phyloP scores from a whole-genome alignment of 2,888 invertebrate genomes.

The Nycteola revayana region DNA sequence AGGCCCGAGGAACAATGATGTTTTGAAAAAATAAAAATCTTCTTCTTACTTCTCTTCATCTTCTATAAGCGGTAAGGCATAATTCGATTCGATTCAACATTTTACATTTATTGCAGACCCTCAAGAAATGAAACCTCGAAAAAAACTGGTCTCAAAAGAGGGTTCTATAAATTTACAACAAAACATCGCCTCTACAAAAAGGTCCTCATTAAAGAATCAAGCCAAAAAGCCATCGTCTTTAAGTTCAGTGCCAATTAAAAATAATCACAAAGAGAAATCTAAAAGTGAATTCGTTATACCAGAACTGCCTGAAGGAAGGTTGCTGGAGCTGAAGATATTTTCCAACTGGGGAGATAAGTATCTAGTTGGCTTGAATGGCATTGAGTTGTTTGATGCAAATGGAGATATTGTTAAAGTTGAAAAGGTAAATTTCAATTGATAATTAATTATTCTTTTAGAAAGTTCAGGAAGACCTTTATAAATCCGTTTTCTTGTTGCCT shows the following conservation, averaged over 20 bases:
- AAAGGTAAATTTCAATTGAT: slow-evolving; percentile 72
- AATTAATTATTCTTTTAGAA: too few relatives aligned
- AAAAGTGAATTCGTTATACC: slow-evolving; percentile 86
- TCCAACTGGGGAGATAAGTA: slow-evolving; percentile 91
- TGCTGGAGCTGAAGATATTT: slow-evolving; percentile 85
- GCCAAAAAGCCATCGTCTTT: slow-evolving; percentile 47
- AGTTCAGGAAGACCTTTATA: too few relatives aligned
- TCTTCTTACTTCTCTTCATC: too few relatives aligned
- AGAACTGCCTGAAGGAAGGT: slow-evolving; percentile 86
- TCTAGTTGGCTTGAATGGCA: slow-evolving; percentile 89
- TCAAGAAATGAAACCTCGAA: slow-evolving; percentile 39
- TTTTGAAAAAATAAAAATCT: too few relatives aligned
- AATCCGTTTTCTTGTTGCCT: too few relatives aligned
- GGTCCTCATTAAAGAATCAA: slow-evolving; percentile 37
- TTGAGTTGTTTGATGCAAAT: slow-evolving; percentile 86
- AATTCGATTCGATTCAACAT: too few relatives aligned
- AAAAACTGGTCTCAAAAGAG: slow-evolving; percentile 40
- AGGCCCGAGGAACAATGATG: too few relatives aligned
- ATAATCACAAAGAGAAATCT: slow-evolving; percentile 41
- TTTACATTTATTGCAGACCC: slow-evolving; percentile 33
- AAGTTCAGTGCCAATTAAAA: slow-evolving; percentile 44
- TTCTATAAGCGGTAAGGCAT: too few relatives aligned
- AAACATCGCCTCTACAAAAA: slow-evolving; percentile 31
- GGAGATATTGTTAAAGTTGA: slow-evolving; percentile 83
- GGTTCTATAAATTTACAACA: slow-evolving; percentile 29